Conservation (phyloP, 2,113 vertebrate species). For the Oncorhynchus clarkii region DNA sequence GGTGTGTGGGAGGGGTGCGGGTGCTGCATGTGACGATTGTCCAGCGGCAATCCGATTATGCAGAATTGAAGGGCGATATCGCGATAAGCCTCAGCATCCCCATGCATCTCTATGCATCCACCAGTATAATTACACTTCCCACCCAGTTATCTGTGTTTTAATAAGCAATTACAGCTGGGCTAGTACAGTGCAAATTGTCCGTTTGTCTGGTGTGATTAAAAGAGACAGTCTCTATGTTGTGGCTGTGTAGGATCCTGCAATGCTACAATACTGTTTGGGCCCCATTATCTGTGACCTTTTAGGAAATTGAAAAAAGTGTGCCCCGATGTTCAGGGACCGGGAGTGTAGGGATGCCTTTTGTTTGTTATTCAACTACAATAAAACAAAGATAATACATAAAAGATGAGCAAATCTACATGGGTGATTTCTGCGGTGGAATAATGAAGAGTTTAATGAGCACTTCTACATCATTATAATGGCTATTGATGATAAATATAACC, state of each 20-base stretch:
- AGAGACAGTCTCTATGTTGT: not conserved
- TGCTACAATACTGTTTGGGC: slow-evolving; percentile 4
- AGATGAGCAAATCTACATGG: not conserved
- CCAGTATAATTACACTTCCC: slow-evolving; percentile 33
- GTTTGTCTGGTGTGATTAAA: slow-evolving; percentile 41
- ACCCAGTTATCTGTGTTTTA: slow-evolving; percentile 38
- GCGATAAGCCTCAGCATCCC: not conserved
- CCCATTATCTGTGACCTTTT: slow-evolving; percentile 24
- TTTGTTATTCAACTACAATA: slow-evolving; percentile 12
- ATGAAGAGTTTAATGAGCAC: not conserved
- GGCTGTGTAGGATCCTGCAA: slow-evolving; percentile 8
- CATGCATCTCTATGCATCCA: not conserved
- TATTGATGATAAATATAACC: slow-evolving; percentile 1
- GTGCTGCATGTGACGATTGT: not conserved
- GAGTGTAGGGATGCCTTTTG: not conserved
- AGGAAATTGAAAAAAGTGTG: no score
- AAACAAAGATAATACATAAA: slow-evolving; percentile 1
- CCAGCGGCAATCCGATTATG: slow-evolving; percentile 13
- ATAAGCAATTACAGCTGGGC: slow-evolving; percentile 35
- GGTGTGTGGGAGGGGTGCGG: not conserved
- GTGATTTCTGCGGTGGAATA: not conserved
- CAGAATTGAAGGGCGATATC: not conserved
- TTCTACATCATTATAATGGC: not conserved
- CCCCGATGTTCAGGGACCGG: not conserved
- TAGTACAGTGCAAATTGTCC: slow-evolving; percentile 27